Percentiles rank a stretch among this genome's conserved stretches.
Evolutionary conservation across 2,888 invertebrate genomes (phyloP).

Genomic region (Neoaliturus tenellus): DNA sequence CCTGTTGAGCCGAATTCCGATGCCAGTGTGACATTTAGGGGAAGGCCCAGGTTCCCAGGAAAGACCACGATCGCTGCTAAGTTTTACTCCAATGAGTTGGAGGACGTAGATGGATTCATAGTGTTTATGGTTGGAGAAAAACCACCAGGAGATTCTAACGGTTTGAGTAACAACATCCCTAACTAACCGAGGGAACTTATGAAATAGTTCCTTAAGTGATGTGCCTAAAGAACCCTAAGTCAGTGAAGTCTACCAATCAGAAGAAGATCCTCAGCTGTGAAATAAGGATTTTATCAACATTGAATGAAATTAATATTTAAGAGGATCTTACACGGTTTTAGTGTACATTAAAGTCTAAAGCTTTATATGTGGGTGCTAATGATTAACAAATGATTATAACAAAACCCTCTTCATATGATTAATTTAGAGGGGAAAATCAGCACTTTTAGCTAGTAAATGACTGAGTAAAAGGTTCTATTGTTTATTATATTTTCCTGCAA

Average conservation of each 20-base stretch:
- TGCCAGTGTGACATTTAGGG: conserved; percentile 84
- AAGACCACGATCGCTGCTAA: conserved; percentile 90
- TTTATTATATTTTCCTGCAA: too few relatives aligned
- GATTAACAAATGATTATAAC: too few relatives aligned
- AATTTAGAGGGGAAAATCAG: too few relatives aligned
- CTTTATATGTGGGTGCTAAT: too few relatives aligned
- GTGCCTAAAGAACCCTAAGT: neutral
- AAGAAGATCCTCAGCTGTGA: too few relatives aligned
- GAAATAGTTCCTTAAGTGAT: neutral
- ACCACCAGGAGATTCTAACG: conserved; percentile 49
- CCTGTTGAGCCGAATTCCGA: conserved; percentile 80
- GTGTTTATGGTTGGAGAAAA: conserved; percentile 79
- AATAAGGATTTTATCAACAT: too few relatives aligned
- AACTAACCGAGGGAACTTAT: neutral
- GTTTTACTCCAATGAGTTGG: conserved; percentile 90
- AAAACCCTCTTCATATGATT: too few relatives aligned
- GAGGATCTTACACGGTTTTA: too few relatives aligned
- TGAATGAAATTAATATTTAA: too few relatives aligned
- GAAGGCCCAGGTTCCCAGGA: conserved; percentile 87
- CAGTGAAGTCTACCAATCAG: neutral
- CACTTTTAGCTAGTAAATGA: too few relatives aligned
- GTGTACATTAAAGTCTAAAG: too few relatives aligned
- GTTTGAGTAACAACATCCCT: conserved; percentile 42
- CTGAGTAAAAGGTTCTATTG: too few relatives aligned
- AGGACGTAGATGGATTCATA: conserved; percentile 93